Evolutionary conservation across 1,140 invertebrate species (phyloP).

Genomic region (Formica selysi): DNA sequence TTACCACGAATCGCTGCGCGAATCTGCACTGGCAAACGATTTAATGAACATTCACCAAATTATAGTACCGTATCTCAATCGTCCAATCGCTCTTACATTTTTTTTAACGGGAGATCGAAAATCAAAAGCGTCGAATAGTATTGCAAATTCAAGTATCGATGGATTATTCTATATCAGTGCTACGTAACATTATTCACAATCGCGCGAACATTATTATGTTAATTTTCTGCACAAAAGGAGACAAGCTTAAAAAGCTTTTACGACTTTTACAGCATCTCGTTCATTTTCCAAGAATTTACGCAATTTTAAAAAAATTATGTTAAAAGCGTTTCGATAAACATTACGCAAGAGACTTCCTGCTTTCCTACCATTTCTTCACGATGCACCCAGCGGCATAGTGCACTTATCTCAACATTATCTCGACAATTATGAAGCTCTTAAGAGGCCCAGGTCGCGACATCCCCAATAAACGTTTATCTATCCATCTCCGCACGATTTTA

Average conservation of each 20-base stretch:
- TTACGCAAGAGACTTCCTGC: not conserved
- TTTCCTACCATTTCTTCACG: conserved; percentile 1
- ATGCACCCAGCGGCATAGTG: not conserved
- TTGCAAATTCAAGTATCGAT: not conserved
- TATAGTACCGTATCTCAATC: not conserved
- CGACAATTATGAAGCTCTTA: conserved; percentile 52
- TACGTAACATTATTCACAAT: not conserved
- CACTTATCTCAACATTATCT: conserved; percentile 45
- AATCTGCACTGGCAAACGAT: not conserved
- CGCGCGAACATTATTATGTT: not conserved
- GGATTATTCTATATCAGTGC: not conserved
- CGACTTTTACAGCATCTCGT: not conserved
- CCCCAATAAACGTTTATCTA: conserved; percentile 58
- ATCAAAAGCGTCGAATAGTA: not conserved
- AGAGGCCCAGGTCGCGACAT: conserved; percentile 39
- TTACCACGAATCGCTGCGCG: conserved; percentile 41
- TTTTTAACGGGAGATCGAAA: not conserved
- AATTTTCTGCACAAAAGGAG: not conserved
- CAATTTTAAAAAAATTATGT: not conserved
- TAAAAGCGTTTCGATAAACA: not conserved
- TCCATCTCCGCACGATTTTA: conserved; percentile 47
- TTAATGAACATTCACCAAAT: not conserved
- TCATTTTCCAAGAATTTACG: not conserved
- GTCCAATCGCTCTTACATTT: not conserved
- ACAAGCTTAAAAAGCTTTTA: not conserved